Conservation (phyloP, 2,888 invertebrate species). For the Ichneumon xanthorius region DNA sequence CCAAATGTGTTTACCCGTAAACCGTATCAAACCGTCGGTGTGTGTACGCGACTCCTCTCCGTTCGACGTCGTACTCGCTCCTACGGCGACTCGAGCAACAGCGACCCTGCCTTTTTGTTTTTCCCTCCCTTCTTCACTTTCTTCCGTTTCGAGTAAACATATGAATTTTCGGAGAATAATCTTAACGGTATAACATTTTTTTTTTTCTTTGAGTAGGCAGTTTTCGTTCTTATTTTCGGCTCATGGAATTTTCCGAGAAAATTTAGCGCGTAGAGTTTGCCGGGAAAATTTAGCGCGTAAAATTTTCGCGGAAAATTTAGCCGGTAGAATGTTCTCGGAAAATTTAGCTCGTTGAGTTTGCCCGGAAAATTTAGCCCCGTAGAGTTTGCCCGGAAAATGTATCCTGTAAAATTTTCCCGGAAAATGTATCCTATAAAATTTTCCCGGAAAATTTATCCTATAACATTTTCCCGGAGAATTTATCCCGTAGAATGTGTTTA, state of each 20-base stretch:
- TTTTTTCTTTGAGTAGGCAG: neutral
- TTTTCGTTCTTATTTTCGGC: neutral
- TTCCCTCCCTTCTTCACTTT: conserved; percentile 62
- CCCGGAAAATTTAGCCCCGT: no score
- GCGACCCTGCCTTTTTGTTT: neutral
- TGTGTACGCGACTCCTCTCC: conserved; percentile 66
- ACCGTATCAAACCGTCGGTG: conserved; percentile 83
- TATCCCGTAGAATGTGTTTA: conserved; percentile 84
- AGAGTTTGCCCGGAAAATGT: neutral
- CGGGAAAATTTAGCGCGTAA: neutral
- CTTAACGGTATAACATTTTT: neutral
- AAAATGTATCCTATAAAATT: conserved; percentile 78
- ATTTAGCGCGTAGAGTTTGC: neutral
- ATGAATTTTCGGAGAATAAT: neutral
- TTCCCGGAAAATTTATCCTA: no score
- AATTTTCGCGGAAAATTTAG: conserved; percentile 32
- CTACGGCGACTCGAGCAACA: conserved; percentile 49
- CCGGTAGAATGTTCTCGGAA: conserved; percentile 78
- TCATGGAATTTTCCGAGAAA: neutral
- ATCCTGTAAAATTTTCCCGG: conserved; percentile 77
- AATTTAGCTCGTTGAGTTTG: no score
- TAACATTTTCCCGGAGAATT: no score
- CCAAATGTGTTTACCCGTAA: conserved; percentile 84
- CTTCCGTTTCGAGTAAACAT: conserved; percentile 1
- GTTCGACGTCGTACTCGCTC: conserved; percentile 67